phyloP scores from a whole-genome alignment of 2,113 vertebrate genomes.

The Sapayoa aenigma region DNA sequence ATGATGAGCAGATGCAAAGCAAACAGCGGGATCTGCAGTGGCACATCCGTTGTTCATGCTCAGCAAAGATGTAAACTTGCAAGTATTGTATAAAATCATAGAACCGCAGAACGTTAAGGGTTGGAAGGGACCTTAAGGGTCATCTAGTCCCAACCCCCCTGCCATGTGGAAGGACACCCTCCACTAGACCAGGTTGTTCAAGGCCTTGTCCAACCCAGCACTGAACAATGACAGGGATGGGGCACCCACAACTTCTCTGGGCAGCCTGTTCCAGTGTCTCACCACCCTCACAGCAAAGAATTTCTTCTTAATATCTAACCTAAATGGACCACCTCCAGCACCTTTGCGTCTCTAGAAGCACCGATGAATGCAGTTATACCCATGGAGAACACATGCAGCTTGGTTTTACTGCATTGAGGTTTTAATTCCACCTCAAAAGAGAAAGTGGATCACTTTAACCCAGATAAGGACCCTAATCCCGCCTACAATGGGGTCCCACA shows the following conservation, averaged over 20 bases:
- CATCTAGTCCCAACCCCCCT: background rate
- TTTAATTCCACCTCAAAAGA: background rate
- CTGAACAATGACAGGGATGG: background rate
- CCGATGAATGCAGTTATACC: background rate
- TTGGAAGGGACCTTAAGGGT: background rate
- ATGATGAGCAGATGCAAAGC: background rate
- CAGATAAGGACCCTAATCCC: background rate
- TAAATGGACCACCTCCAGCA: background rate
- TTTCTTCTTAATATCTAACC: background rate
- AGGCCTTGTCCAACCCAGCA: background rate
- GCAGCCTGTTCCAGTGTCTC: background rate
- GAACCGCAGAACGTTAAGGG: background rate
- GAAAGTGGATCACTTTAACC: background rate
- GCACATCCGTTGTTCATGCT: background rate
- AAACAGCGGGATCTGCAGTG: background rate
- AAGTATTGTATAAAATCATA: background rate
- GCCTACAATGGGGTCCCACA: background rate
- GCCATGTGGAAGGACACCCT: background rate
- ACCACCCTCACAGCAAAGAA: background rate
- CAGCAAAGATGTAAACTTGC: background rate
- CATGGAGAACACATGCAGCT: background rate
- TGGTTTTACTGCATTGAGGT: background rate
- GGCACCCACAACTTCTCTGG: background rate
- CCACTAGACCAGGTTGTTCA: background rate
- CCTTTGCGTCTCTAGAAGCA: accelerated